Base-by-base conservation (phyloP, 2,888 invertebrate genomes). In the Drosophila picticornis region DNA sequence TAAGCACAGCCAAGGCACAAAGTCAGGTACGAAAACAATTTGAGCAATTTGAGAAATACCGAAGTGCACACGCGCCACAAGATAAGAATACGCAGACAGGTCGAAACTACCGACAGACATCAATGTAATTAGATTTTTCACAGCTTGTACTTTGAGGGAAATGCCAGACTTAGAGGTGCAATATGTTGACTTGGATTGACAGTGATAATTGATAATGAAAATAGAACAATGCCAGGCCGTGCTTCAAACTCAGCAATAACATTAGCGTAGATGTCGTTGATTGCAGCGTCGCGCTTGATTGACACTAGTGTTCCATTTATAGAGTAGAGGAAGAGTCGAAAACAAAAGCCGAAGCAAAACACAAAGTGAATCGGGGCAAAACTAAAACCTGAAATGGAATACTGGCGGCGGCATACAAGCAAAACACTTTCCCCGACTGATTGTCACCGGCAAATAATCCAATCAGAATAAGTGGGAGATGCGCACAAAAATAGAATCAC, bases 391-490 rank as follows among this genome's bases (percentile, higher is more conserved):
- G 50, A 67, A 67, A 57, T 27, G 13, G 13, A 53, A 61, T 19
- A 58, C 31, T 6, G 6, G 29, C 29, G 6, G 52, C 38, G 34
- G 25, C 46, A 67, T 57, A 62, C 51, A 74, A 77, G 61, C 51
- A 43, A 67, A 77, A 76, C 68, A 77, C 71, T 77, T 77, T 77
- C 70, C 57, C 77, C 76, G 65, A 31, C 70, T 56, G 76, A 80
- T 80, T 79, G 75, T 50, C 60, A 58, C 52, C 52, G 67, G 64
- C 80, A 75, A 80, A 80, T 77, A 80, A 77, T 77, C 77, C 70
- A 77, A 77, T 71, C 76, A 63, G 66, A 80, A 80, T 55, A 77
- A 77, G 71, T 77, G 80, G 71, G 53, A 80, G 76, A 66, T 80
- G 70, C 19, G 61, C 62, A 75, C 62, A 43, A 77, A 75, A 75